Conservation (phyloP, 1,140 invertebrate species). For the Brachystomella parvula region DNA sequence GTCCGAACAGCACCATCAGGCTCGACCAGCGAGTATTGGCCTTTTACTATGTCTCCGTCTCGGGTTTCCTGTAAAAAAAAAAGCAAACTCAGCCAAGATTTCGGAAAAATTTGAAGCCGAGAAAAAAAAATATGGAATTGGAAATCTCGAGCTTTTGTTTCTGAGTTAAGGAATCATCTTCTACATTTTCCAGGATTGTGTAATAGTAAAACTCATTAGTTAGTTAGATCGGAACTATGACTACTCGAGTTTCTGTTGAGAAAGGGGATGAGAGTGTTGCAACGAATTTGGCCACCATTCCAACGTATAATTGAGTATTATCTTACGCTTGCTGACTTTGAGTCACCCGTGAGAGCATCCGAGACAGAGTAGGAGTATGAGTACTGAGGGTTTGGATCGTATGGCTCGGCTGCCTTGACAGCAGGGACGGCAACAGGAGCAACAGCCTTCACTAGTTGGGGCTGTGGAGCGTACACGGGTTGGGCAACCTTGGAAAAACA, state of each 20-base stretch:
- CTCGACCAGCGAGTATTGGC: slow-evolving; percentile 41
- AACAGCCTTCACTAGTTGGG: slow-evolving; percentile 1
- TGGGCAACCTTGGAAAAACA: neutral
- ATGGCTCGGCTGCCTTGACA: neutral
- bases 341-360: slow-evolving; percentile 5
- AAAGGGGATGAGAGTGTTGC: neutral
- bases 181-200: neutral
- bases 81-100: neutral
- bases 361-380: slow-evolving; percentile 13
- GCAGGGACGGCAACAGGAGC: neutral
- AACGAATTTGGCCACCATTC: too few species aligned
- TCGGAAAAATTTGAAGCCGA: neutral
- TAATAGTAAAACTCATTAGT: neutral
- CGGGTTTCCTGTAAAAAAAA: slow-evolving; percentile 46
- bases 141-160: too few species aligned
- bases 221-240: neutral
- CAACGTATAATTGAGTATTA: too few species aligned
- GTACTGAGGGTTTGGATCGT: slow-evolving; percentile 13
- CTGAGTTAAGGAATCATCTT: neutral
- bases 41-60: slow-evolving; percentile 50
- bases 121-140: neutral
- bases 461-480: slow-evolving; percentile 5
- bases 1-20: slow-evolving; percentile 24
- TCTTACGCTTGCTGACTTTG: slow-evolving; percentile 13
- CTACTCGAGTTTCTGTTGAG: neutral